These are phyloP conservation scores for Dryas iulia DNA, from an alignment of 1,140 invertebrate species.

Conservation along the genomic window DNA sequence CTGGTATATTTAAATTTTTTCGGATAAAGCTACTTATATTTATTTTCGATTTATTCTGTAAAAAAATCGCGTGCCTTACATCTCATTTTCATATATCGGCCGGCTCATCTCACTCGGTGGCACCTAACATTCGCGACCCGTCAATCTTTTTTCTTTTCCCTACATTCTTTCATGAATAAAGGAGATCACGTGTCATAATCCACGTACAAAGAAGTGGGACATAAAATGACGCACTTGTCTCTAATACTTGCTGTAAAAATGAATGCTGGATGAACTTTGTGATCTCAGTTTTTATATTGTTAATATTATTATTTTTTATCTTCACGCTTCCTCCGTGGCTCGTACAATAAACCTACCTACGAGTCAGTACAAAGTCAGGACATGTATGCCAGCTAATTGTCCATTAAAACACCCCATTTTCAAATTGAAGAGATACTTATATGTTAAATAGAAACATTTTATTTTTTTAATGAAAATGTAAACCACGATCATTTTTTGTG, in stretches of 20 bases:
- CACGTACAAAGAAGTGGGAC: slow-evolving; percentile 67
- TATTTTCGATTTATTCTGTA: background rate
- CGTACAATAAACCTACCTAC: too few species aligned
- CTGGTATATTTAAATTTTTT: too few species aligned
- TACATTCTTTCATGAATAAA: slow-evolving; percentile 55
- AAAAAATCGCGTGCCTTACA: background rate
- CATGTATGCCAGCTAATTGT: too few species aligned
- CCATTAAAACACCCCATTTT: too few species aligned
- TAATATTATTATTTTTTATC: background rate
- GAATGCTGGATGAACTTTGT: slow-evolving; percentile 39
- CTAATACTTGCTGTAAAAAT: slow-evolving; percentile 59
- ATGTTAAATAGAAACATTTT: too few species aligned
- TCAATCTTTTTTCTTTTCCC: slow-evolving; percentile 25
- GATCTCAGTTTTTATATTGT: background rate
- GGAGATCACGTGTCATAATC: slow-evolving; percentile 71
- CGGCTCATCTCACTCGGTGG: slow-evolving; percentile 14
- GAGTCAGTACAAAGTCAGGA: too few species aligned
- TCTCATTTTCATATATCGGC: slow-evolving; percentile 7
- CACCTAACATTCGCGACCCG: slow-evolving; percentile 20
- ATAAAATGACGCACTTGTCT: slow-evolving; percentile 47
- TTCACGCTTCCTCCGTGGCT: background rate
- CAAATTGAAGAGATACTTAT: too few species aligned
- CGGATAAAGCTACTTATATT: background rate
- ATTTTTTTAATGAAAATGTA: too few species aligned
- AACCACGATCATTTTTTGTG: too few species aligned